These are phyloP conservation scores for Flexamia atlantica DNA, from an alignment of 2,888 invertebrate species.

Conservation along the genomic window DNA sequence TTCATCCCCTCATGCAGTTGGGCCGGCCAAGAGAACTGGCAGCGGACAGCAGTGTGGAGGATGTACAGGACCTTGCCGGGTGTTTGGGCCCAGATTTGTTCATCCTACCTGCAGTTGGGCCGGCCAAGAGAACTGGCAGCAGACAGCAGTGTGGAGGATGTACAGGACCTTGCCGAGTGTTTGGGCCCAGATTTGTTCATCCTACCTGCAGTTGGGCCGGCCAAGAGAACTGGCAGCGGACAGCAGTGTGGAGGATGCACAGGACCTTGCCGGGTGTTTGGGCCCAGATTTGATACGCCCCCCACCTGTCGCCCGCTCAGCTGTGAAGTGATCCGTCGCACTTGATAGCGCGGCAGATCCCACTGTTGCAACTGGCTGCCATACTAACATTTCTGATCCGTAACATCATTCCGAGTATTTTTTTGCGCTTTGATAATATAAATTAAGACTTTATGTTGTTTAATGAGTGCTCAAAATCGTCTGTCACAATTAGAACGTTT, in stretches of 20 bases:
- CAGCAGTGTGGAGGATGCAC: conserved; percentile 11
- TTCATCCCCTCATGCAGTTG: not conserved
- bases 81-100: no score
- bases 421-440: no score
- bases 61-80: no score
- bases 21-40: not conserved
- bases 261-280: conserved; percentile 38
- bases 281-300: conserved; percentile 27
- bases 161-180: no score
- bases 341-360: not conserved
- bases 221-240: not conserved
- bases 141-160: conserved; percentile 9
- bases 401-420: no score
- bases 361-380: not conserved
- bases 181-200: no score
- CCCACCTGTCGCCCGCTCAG: not conserved
- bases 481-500: no score
- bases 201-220: no score
- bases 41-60: conserved; percentile 14
- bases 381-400: no score
- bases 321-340: not conserved
- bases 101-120: no score
- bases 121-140: not conserved
- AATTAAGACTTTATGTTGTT: no score
- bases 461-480: no score